phyloP scores from a whole-genome alignment of 2,888 invertebrate species.

The Itoplectis maculator region DNA sequence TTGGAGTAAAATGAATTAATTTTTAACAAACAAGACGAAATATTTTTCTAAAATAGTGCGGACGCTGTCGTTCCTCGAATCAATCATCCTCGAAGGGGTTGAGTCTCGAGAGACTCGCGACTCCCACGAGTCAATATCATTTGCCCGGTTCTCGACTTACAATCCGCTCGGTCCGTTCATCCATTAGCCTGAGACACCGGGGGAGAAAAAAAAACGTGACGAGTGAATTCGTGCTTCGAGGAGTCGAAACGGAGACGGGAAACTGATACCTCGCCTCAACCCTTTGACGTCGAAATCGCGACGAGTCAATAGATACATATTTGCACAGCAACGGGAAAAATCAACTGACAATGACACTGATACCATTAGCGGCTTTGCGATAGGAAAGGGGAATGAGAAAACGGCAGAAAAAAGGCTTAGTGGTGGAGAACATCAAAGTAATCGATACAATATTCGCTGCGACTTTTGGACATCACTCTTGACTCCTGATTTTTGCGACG shows the following conservation, averaged over 20 bases:
- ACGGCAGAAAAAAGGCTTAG: conserved; percentile 41
- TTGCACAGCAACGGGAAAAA: conserved; percentile 78
- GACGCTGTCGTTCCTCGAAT: too few species aligned
- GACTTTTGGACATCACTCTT: conserved; percentile 70
- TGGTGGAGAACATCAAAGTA: conserved; percentile 32
- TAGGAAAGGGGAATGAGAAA: conserved; percentile 53
- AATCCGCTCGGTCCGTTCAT: conserved; percentile 71
- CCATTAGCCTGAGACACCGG: neutral
- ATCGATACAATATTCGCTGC: conserved; percentile 42
- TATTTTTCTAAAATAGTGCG: too few species aligned
- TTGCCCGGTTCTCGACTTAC: conserved; percentile 76
- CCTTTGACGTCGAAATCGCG: conserved; percentile 50
- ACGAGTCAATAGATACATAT: conserved; percentile 81
- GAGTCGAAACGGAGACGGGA: conserved; percentile 9
- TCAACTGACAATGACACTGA: conserved; percentile 81
- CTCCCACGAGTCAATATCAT: too few species aligned
- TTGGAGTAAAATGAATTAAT: too few species aligned
- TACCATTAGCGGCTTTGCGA: conserved; percentile 77
- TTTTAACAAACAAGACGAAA: too few species aligned
- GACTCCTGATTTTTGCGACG: conserved; percentile 79
- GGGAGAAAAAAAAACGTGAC: neutral
- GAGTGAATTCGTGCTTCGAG: neutral
- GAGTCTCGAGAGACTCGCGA: too few species aligned
- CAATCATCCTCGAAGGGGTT: too few species aligned
- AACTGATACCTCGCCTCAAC: conserved; percentile 53